Percentiles rank a stretch among this genome's conserved stretches.
phyloP scores from a whole-genome alignment of 1,140 invertebrate species.

The Augochlora pura region DNA sequence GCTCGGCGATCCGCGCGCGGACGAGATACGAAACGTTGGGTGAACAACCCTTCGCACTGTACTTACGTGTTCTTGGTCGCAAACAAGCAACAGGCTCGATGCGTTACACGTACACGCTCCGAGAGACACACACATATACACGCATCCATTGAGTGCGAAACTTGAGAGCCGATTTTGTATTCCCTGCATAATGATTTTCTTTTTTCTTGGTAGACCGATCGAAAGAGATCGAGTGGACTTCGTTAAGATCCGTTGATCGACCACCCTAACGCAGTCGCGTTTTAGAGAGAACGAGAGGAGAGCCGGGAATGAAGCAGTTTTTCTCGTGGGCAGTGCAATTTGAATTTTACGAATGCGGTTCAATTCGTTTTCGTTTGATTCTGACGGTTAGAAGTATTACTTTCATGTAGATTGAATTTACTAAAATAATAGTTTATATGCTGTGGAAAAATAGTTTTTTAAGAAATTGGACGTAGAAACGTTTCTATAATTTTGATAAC shows the following conservation, averaged over 20 bases:
- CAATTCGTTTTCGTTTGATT: neutral
- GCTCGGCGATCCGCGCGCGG: neutral
- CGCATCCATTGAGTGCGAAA: neutral
- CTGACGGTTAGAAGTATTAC: no score
- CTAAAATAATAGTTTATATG: no score
- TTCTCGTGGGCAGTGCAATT: neutral
- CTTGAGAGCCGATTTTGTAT: constrained; percentile 11
- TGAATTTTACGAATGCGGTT: neutral
- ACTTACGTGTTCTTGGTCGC: constrained; percentile 40
- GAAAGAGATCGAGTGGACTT: constrained; percentile 2
- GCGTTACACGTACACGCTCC: constrained; percentile 2
- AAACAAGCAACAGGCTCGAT: constrained; percentile 10
- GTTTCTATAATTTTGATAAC: no score
- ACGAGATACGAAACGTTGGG: constrained; percentile 1
- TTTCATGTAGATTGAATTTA: no score
- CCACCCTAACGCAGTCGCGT: neutral
- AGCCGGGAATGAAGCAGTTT: neutral
- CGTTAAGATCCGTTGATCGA: constrained; percentile 9
- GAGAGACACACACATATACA: neutral
- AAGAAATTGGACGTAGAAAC: no score
- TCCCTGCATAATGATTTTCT: constrained; percentile 18
- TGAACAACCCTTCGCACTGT: neutral
- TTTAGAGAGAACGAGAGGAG: neutral
- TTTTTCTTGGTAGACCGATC: constrained; percentile 8
- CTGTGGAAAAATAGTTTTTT: no score